These are phyloP conservation scores for Tethya wilhelma DNA, from an alignment of 37 sponge, comb jelly and placozoan species.

Conservation along the genomic window DNA sequence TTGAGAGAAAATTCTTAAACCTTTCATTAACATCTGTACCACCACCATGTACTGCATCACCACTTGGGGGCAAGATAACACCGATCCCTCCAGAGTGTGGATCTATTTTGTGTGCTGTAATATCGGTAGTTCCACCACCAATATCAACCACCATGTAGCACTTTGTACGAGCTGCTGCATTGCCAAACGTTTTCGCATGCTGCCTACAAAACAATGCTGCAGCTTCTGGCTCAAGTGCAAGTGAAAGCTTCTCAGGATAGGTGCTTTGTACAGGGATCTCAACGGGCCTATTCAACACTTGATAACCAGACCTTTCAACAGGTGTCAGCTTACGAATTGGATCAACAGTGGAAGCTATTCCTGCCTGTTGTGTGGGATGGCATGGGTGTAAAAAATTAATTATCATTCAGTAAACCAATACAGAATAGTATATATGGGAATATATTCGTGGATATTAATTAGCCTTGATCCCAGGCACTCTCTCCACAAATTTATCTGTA, in stretches of 20 bases:
- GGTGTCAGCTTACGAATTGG: neutral
- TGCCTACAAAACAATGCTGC: slow-evolving; percentile 41
- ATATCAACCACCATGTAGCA: slow-evolving; percentile 37
- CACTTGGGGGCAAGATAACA: slow-evolving; percentile 17
- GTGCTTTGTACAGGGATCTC: neutral
- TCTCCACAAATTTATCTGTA: no score
- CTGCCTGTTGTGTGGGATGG: neutral
- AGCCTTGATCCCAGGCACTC: no score
- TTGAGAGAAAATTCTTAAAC: slow-evolving; percentile 11
- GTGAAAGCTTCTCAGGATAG: slow-evolving; percentile 34
- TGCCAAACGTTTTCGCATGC: neutral
- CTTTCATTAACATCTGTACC: slow-evolving; percentile 20
- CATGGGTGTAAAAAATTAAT: no score
- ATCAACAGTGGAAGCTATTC: neutral
- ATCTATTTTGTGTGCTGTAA: slow-evolving; percentile 24
- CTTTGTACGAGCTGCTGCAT: neutral
- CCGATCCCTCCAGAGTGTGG: slow-evolving; percentile 1
- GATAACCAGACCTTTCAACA: neutral
- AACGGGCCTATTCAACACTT: neutral
- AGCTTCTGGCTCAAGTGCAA: slow-evolving; percentile 55
- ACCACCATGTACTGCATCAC: slow-evolving; percentile 43
- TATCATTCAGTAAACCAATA: no score
- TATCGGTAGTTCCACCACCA: slow-evolving; percentile 56
- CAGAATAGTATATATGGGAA: no score
- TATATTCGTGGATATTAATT: no score